Evolutionary conservation across 2,888 invertebrate species (phyloP).

Genomic region (Meloe dianella): DNA sequence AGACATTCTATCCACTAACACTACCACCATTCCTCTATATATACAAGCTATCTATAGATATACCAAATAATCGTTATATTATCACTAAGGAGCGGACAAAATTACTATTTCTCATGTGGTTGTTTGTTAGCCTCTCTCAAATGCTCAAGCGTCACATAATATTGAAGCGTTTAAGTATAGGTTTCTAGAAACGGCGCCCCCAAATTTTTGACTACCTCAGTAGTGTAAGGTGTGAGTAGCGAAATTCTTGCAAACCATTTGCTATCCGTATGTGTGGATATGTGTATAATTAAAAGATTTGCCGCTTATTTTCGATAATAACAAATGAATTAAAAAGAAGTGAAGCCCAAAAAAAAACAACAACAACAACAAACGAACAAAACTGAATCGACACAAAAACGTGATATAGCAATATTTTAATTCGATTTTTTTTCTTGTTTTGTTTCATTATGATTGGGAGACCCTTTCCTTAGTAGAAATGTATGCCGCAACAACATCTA

Average conservation of each 20-base stretch:
- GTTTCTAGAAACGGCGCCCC: no score
- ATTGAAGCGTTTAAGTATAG: no score
- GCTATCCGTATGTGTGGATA: no score
- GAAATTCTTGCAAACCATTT: no score
- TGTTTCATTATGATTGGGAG: conserved; percentile 22
- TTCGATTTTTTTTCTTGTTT: conserved; percentile 51
- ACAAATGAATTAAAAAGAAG: background rate
- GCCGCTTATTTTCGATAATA: conserved; percentile 7
- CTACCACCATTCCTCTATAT: background rate
- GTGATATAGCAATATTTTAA: conserved; percentile 56
- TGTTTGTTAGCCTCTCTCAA: no score
- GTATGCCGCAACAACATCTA: background rate
- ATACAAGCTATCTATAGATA: no score
- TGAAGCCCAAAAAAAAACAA: no score
- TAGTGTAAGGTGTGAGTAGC: no score
- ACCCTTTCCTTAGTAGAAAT: conserved; percentile 19
- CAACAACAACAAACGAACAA: no score
- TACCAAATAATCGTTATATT: background rate
- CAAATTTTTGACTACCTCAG: no score
- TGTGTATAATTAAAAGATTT: background rate
- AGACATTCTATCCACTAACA: background rate
- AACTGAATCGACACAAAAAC: conserved; percentile 36
- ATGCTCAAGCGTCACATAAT: no score
- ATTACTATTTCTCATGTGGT: no score
- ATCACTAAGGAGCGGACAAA: conserved; percentile 35